Conservation (phyloP, 1,140 invertebrate genomes). For the Zaprionus inermis region DNA sequence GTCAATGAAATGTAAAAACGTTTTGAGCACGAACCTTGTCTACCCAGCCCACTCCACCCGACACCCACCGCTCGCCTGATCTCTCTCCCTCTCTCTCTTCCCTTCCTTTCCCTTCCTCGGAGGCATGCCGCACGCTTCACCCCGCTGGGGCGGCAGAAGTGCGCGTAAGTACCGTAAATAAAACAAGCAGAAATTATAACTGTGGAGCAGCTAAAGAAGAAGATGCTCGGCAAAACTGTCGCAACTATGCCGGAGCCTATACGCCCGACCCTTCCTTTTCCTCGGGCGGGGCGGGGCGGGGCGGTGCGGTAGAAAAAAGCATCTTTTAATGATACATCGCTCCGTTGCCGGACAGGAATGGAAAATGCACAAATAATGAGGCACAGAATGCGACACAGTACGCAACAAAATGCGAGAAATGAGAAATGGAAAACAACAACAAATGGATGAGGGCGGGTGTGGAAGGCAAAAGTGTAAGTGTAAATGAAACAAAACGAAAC, state of each 20-base stretch:
- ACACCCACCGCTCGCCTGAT: neutral
- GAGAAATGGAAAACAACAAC: neutral
- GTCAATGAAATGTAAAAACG: constrained; percentile 81
- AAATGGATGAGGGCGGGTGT: neutral
- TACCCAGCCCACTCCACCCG: constrained; percentile 9
- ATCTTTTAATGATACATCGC: constrained; percentile 72
- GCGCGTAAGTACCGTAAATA: constrained; percentile 76
- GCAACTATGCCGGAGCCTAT: constrained; percentile 50
- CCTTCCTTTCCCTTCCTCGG: neutral
- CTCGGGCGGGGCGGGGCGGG: neutral
- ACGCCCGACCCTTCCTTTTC: neutral
- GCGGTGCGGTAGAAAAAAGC: constrained; percentile 35
- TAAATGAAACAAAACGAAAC: constrained; percentile 4
- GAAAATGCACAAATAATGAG: constrained; percentile 60
- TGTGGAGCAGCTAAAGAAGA: constrained; percentile 26
- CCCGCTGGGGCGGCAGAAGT: constrained; percentile 33
- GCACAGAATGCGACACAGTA: constrained; percentile 47
- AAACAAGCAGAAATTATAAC: constrained; percentile 76
- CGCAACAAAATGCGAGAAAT: constrained; percentile 30
- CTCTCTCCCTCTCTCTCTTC: neutral
- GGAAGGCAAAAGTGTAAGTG: neutral
- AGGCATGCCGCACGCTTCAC: neutral
- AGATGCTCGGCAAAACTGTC: constrained; percentile 8
- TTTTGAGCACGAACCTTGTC: constrained; percentile 81
- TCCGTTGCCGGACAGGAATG: constrained; percentile 32